phyloP scores from a whole-genome alignment of 2,797 vertebrate species.

The Apodemus agrarius region DNA sequence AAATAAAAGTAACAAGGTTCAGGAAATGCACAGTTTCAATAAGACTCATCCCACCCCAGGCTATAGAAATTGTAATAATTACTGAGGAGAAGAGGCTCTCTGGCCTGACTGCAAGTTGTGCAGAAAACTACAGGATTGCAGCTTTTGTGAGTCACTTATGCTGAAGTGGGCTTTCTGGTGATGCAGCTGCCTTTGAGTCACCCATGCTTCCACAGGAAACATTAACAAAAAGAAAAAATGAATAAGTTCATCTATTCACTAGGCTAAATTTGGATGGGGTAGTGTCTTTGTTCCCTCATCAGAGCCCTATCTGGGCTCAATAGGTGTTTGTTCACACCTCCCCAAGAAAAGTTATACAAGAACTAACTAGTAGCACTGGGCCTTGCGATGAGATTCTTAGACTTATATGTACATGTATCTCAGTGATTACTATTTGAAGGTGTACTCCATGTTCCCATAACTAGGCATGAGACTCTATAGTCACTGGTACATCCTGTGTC shows the following conservation, averaged over 20 bases:
- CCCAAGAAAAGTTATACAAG: neutral
- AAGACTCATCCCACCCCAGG: neutral
- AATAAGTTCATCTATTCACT: neutral
- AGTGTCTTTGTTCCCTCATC: neutral
- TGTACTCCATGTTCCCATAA: neutral
- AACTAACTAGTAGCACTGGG: neutral
- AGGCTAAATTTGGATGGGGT: neutral
- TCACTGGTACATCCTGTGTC: neutral
- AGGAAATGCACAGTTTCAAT: too few relatives aligned
- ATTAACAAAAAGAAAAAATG: neutral
- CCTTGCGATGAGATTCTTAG: neutral
- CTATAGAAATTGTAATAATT: neutral
- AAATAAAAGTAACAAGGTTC: neutral
- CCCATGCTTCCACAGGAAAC: neutral
- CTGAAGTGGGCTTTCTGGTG: neutral
- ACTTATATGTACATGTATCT: fast-evolving
- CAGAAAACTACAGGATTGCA: neutral
- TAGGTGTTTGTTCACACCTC: neutral
- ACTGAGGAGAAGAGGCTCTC: neutral
- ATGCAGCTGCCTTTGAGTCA: neutral
- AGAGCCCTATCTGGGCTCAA: neutral
- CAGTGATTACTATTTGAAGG: neutral
- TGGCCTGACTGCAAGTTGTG: too few relatives aligned
- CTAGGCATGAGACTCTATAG: neutral
- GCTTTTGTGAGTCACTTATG: neutral